Base-by-base conservation (phyloP, 2,113 vertebrate genomes). In the Neoarius graeffei region DNA sequence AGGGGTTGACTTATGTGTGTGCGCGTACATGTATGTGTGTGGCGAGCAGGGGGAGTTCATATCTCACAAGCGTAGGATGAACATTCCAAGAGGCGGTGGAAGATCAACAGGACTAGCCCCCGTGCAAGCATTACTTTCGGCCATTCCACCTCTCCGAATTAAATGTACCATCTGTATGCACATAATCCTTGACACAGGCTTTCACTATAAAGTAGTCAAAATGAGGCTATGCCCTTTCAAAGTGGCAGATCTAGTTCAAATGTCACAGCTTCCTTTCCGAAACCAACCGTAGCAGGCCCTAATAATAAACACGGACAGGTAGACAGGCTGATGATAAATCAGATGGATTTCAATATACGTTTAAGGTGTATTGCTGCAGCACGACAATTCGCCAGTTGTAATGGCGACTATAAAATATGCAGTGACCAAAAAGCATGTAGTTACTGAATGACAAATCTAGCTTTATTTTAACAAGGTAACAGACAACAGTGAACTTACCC, bases 31-130 rank as follows among this genome's bases (percentile, higher is more conserved):
- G 85, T 56, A 76, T 74, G 84, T 76, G 69, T 86, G 64, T 57
- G 69, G 76, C 88, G 57, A 50, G 42, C 4, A 42, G 81, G 85
- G 87, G 83, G 59, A 57, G 73, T 88, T 91, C 88, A 90, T 90
- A 86, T 85, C 86, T 88, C 92, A 92, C 84, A 91, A 89, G 77
- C 62, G 79, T 91, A 92, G 90, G 93, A 92, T 84, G 90, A 90
- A 84, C 88, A 90, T 83, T 91, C 88, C 77, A 79, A 86, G 82
- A 89, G 84, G 90, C 79, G 85, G 83, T 90, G 5, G 20, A 62
- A 81, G 57, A 62, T 62, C 57, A 62, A 82, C 80, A 62, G 9
- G 2, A 81, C 52, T 9, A 15, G 14, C 54, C 79, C 23, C 30
- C 14, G n/a, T 19, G 15, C 13, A 27, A 79, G 25, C 50, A 52